A percentile compares a stretch with the other conserved stretches of the same genome.
These are phyloP conservation scores for Malurus elegans DNA, from an alignment of 2,113 vertebrate species.

Conservation along the genomic window DNA sequence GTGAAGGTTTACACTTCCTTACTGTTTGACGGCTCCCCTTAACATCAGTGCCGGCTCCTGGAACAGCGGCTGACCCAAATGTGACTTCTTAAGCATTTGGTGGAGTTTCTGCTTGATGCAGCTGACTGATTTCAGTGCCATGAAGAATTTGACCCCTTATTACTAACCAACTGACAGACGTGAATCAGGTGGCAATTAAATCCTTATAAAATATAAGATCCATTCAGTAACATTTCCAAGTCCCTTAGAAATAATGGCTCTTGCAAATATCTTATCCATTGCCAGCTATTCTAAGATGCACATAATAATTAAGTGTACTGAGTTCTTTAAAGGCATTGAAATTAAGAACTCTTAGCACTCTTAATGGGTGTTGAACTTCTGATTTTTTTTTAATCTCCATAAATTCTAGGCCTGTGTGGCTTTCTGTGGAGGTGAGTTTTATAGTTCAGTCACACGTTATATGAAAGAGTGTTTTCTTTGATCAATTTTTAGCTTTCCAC, in stretches of 20 bases:
- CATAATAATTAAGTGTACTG: background rate
- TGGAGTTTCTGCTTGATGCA: background rate
- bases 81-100: background rate
- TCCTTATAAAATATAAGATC: background rate
- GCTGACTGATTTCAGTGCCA: background rate
- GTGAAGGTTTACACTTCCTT: background rate
- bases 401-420: background rate
- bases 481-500: constrained; percentile 18
- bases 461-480: constrained; percentile 6
- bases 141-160: background rate
- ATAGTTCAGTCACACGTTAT: background rate
- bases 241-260: background rate
- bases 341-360: background rate
- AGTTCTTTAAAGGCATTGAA: background rate
- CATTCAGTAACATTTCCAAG: background rate
- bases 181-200: background rate
- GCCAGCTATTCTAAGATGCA: background rate
- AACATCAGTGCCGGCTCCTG: background rate
- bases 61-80: background rate
- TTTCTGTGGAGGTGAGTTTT: constrained; percentile 15
- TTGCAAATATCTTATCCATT: background rate
- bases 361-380: background rate
- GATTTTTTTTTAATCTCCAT: background rate
- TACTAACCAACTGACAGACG: background rate
- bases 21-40: background rate